Evolutionary conservation across 2,113 vertebrate species (phyloP), one percentile per base, ranked within the genome.

Genomic region (Pterophyllum scalare): DNA sequence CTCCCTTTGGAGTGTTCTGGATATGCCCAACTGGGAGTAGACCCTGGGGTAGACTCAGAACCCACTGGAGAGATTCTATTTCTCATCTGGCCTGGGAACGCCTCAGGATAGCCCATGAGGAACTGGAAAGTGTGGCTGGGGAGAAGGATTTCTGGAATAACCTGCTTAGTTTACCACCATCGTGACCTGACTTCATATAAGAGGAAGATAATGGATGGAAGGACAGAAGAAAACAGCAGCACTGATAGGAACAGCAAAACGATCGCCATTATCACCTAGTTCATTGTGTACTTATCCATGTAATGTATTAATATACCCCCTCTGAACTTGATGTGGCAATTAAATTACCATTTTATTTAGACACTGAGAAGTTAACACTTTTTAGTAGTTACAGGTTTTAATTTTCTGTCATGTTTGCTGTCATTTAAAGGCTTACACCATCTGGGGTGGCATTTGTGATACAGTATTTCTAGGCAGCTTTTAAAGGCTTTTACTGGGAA

Each of bases 401-500:
- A 49, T 79, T 72, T 72, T 24, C 61, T n/a, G 46, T 77, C 28
- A 59, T 57, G 77, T 31, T 33, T 24, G 49, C 61, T 64, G 33
- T 79, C 58, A 67, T 72, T 82, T 76, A 24, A 74, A 64, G 56
- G 74, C 64, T 57, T 43, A 8, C 15, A 76, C 49, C 72, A 87
- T 88, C 54, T 89, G 75, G 24, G 17, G 26, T 80, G 33, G 49
- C 31, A 86, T 70, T 72, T 81, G 77, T 59, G 26, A 28, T 70
- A n/a, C 40, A 58, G 56, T 7, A 78, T 60, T 82, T 89, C 79
- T 3, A 10, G 61, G 78, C 26, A 59, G 56, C 75, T 81, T 79
- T 84, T 80, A 59, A 70, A 84, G 82, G 38, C 49, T 75, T 85
- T 85, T 40, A 60, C 59, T 60, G 58, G 60, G n/a, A 59, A 74